These are phyloP conservation scores for Trachelipus rathkii DNA, from an alignment of 1,140 invertebrate genomes.

Conservation along the genomic window DNA sequence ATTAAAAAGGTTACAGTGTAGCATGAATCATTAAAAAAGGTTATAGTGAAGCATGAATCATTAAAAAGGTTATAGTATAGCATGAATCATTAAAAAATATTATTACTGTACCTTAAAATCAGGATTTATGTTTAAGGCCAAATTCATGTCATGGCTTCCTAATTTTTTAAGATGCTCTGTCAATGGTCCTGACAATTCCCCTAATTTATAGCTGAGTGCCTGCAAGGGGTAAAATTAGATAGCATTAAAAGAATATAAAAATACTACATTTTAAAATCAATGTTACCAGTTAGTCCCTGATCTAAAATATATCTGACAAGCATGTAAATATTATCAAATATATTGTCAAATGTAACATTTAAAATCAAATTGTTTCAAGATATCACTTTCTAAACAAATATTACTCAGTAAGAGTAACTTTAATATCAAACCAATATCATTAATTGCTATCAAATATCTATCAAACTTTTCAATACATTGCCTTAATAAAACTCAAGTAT, in stretches of 20 bases:
- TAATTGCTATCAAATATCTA: too few relatives aligned
- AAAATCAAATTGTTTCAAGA: not conserved
- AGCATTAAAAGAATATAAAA: not conserved
- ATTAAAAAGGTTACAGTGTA: too few relatives aligned
- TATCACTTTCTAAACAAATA: not conserved
- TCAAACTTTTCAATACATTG: too few relatives aligned
- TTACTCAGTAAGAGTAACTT: not conserved
- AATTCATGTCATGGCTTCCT: constrained; percentile 60
- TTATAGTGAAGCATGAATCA: too few relatives aligned
- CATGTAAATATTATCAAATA: not conserved
- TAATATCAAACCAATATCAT: too few relatives aligned
- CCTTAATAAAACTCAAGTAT: too few relatives aligned
- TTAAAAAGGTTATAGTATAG: too few relatives aligned
- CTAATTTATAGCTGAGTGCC: constrained; percentile 36
- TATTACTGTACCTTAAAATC: constrained; percentile 47
- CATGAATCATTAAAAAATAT: too few relatives aligned
- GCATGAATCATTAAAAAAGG: too few relatives aligned
- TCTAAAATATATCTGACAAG: not conserved
- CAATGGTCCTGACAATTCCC: constrained; percentile 66
- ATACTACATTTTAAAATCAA: not conserved
- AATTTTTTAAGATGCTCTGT: constrained; percentile 69
- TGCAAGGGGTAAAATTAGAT: not conserved
- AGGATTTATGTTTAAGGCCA: constrained; percentile 55
- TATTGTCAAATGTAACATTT: not conserved
- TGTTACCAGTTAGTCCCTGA: not conserved